Conservation (phyloP, 2,113 vertebrate species). For the Passer montanus region DNA sequence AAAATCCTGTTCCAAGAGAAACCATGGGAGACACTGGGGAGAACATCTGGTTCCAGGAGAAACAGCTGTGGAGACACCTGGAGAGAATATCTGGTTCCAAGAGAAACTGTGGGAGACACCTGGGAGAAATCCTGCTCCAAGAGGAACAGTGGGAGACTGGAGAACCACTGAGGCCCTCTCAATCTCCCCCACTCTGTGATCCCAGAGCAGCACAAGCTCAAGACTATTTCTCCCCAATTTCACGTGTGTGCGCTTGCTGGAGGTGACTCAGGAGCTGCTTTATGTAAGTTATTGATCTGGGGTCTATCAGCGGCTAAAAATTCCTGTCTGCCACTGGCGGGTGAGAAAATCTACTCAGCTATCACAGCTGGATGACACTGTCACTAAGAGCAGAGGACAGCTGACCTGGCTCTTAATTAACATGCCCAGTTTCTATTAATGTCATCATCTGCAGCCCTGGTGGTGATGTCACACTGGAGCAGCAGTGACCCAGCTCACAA, state of each 20-base stretch:
- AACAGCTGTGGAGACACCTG: background rate
- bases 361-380: background rate
- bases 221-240: background rate
- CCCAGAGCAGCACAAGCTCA: background rate
- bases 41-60: background rate
- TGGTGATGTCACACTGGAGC: background rate
- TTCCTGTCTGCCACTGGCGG: background rate
- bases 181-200: background rate
- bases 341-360: background rate
- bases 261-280: background rate
- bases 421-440: background rate
- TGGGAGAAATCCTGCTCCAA: background rate
- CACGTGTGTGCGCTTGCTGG: background rate
- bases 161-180: background rate
- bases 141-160: background rate
- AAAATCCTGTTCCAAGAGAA: background rate
- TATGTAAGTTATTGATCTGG: background rate
- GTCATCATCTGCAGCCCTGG: background rate
- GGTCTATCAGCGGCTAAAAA: background rate
- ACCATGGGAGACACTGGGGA: background rate
- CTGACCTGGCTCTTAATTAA: background rate
- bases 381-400: background rate
- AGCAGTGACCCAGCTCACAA: background rate
- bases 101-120: background rate
- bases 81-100: background rate